Base-by-base conservation (phyloP, 2,113 vertebrate species). In the Aegithalos caudatus region DNA sequence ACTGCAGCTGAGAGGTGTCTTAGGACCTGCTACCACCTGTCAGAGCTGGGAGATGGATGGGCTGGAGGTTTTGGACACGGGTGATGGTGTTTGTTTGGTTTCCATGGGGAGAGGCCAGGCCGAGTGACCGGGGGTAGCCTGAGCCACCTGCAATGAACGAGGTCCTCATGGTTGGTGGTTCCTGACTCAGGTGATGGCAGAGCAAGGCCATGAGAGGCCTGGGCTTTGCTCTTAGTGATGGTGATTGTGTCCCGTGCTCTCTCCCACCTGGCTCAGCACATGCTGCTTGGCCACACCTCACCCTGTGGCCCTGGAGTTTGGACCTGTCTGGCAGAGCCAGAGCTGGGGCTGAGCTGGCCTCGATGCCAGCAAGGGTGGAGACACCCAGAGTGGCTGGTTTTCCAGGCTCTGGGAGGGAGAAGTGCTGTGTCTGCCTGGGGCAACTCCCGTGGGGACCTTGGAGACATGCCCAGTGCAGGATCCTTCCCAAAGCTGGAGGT, bases 331-430 rank as follows among this genome's bases (percentile, higher is more conserved):
- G 13, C 40, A 20, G 56, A 61, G 48, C 40, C 7, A 7, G 38
- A 24, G 35, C 86, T 20, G 53, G 37, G 58, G n/a, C 67, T 25
- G 20, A 58, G 58, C 47, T 14, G 23, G 48, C 22, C 23, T 24
- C 1, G 2, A 4, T 1, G 3, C 42, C 4, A 3, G 12, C 0
- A 2, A 15, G 60, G 33, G 33, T 44, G 53, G 73, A 45, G 48
- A 21, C 71, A 54, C 44, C 37, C 76, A n/a, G 29, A 19, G 12
- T 1, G 0, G 54, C 40, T 0, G 1, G 8, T 4, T 37, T 61
- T 57, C 37, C 3, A 9, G 31, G 8, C 66, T 65, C 3, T 8
- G 72, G 22, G 40, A 47, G 57, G 31, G 42, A 11, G 11, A 45
- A 25, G 28, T 9, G 78, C 78, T 56, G 20, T 11, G 10, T 40